phyloP scores from a whole-genome alignment of 2,888 invertebrate species.

The Diplolepis rosae region DNA sequence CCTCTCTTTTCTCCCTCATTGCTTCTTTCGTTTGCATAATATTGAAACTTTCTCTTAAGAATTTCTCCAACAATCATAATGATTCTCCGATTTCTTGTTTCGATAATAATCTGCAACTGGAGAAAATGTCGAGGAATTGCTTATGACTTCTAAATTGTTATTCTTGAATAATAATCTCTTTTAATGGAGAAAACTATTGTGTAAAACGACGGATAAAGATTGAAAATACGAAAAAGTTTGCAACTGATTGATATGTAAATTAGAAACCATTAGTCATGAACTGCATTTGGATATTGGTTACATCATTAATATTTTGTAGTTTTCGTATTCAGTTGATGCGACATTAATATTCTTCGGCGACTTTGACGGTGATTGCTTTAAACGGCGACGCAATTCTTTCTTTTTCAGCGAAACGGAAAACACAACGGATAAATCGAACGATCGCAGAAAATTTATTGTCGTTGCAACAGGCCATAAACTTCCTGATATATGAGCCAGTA shows the following conservation, averaged over 20 bases:
- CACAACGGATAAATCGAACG: conserved; percentile 24
- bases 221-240: neutral
- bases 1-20: too few relatives aligned
- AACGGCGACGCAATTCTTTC: conserved; percentile 26
- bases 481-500: conserved; percentile 38
- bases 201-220: neutral
- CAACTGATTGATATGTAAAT: neutral
- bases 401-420: conserved; percentile 27
- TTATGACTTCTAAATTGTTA: too few relatives aligned
- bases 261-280: neutral
- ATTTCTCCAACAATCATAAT: too few relatives aligned
- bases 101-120: too few relatives aligned
- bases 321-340: conserved; percentile 16
- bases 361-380: conserved; percentile 23
- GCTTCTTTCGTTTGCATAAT: too few relatives aligned
- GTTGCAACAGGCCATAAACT: conserved; percentile 37
- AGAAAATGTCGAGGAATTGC: too few relatives aligned
- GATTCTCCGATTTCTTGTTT: too few relatives aligned
- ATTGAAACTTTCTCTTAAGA: too few relatives aligned
- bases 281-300: neutral
- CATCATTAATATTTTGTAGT: neutral
- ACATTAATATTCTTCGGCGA: conserved; percentile 24
- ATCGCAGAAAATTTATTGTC: conserved; percentile 29
- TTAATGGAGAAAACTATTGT: too few relatives aligned
- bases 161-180: too few relatives aligned